Base-by-base conservation (phyloP, 2,888 invertebrate genomes). In the Tenthredo notha region DNA sequence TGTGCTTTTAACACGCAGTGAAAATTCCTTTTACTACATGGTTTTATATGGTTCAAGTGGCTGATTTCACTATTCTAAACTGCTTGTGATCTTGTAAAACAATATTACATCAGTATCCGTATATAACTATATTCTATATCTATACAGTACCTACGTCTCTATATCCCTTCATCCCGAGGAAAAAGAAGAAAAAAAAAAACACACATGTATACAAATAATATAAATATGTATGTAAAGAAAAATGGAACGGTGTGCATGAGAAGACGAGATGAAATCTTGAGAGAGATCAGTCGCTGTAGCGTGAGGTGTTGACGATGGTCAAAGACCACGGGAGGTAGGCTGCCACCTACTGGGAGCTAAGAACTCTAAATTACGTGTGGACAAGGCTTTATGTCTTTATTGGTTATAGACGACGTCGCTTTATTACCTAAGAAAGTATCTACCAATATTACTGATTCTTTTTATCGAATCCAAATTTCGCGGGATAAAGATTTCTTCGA, bases 351-450 rank as follows among this genome's bases (percentile, higher is more conserved):
- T 92, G 93, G 84, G 93, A 91, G 90, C 89, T 90, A 91, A 92
- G 91, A 91, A 92, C 92, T 92, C 90, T 93, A 93, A 93, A 93
- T 93, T 93, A 93, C 92, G 91, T 92, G 90, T 88, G 90, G 91
- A 92, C 92, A 92, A 90, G 91, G 90, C 90, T 91, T 91, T 91
- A 91, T 89, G 91, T 92, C 93, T 93, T 92, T 89, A 92, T 92
- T 89, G 91, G 89, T 92, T 92, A 91, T 88, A 89, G 87, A 89
- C 89, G 89, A 89, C 89, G 72, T 75, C 54, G 21, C 25, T 80
- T 80, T 58, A 80, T 80, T 80, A 58, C 33, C 37, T 61, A 80
- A 80, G 37, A 40, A 61, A 61, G 40, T 80, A n/a, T 61, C 29
- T 61, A 37, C 61, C 50, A 43, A 37, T 61, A 40, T 40, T 40